Percentiles rank a stretch among this genome's conserved stretches.
phyloP scores from a whole-genome alignment of 2,888 invertebrate genomes.

The Notodonta ziczac region DNA sequence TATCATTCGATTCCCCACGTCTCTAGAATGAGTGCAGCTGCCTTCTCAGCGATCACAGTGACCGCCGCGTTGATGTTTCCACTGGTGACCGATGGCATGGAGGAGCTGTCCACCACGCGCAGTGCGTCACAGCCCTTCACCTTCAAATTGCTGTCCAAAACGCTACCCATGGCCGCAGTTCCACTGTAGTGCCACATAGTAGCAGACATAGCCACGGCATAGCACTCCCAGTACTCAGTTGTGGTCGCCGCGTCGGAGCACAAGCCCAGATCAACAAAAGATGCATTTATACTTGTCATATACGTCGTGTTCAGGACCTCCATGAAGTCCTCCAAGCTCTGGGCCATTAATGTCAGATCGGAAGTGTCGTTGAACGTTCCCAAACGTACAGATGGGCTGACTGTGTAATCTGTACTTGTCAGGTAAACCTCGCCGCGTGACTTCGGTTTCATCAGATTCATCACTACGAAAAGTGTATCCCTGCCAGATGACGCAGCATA shows the following conservation, averaged over 20 bases:
- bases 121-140: conserved; percentile 26
- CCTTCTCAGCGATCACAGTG: conserved; percentile 29
- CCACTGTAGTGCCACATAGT: conserved; percentile 42
- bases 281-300: conserved; percentile 19
- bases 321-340: conserved; percentile 7
- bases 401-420: conserved; percentile 19
- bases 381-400: conserved; percentile 19
- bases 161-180: conserved; percentile 36
- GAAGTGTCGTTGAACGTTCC: conserved; percentile 11
- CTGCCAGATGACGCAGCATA: background rate
- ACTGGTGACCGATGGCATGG: conserved; percentile 21
- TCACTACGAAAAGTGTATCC: conserved; percentile 14
- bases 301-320: conserved; percentile 18
- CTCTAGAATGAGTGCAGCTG: conserved; percentile 19
- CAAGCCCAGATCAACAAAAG: conserved; percentile 15
- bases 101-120: conserved; percentile 34
- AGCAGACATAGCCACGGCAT: conserved; percentile 27
- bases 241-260: conserved; percentile 8
- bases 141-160: conserved; percentile 24
- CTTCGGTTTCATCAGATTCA: conserved; percentile 28
- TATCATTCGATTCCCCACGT: background rate
- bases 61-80: conserved; percentile 28
- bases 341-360: conserved; percentile 19
- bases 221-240: conserved; percentile 36
- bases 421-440: conserved; percentile 35